A percentile compares a stretch with the other conserved stretches of the same genome.
Conservation (phyloP, 1,140 invertebrate species). For the Drepana arcuata region DNA sequence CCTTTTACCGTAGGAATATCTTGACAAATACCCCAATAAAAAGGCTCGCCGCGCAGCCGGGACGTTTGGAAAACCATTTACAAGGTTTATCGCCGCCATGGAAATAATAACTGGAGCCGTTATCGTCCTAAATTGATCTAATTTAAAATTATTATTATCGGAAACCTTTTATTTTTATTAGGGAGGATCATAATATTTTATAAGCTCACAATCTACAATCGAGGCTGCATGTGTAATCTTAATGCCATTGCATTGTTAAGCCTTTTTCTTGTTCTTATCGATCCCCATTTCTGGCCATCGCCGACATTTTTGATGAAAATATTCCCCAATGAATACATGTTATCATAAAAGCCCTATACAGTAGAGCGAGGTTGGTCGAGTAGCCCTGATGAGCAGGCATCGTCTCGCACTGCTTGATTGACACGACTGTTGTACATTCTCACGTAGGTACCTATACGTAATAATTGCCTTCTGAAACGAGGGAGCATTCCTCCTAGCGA, state of each 20-base stretch:
- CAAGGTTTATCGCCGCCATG: conserved; percentile 65
- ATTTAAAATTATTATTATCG: conserved; percentile 67
- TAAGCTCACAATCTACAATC: no score
- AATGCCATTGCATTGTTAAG: conserved; percentile 1
- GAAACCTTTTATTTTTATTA: conserved; percentile 59
- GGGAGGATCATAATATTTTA: conserved; percentile 40
- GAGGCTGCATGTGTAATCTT: conserved; percentile 15
- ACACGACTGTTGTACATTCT: no score
- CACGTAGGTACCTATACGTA: no score
- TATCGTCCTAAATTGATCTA: conserved; percentile 67
- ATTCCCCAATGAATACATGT: no score
- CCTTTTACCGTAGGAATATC: conserved; percentile 53
- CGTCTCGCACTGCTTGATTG: no score
- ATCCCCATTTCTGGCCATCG: no score
- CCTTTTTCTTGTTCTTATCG: no score
- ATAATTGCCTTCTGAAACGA: conserved; percentile 33
- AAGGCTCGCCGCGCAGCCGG: conserved; percentile 47
- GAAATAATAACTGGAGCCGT: conserved; percentile 66
- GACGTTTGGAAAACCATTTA: conserved; percentile 68
- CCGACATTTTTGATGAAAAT: no score
- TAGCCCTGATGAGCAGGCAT: no score
- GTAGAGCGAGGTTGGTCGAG: no score
- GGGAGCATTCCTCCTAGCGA: conserved; percentile 34
- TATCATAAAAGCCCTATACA: no score
- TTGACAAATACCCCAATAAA: conserved; percentile 69